phyloP scores from a whole-genome alignment of 1,140 invertebrate genomes.

The Calycopis cecrops region DNA sequence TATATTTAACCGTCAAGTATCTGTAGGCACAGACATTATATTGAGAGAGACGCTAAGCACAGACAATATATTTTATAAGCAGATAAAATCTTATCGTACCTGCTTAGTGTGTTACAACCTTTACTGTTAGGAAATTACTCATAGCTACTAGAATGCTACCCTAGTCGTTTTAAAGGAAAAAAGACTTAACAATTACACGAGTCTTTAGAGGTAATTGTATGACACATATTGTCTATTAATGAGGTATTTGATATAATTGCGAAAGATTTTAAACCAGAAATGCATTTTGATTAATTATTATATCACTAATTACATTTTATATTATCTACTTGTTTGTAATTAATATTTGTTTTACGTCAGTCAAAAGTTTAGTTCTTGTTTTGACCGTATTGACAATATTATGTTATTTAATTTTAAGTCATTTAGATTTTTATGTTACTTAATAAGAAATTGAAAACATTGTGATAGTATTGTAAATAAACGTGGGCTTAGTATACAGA shows the following conservation, averaged over 20 bases:
- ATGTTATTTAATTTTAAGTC: slow-evolving; percentile 64
- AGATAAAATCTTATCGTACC: too few relatives aligned
- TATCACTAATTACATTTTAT: slow-evolving; percentile 4
- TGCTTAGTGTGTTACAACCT: too few relatives aligned
- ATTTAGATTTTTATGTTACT: slow-evolving; percentile 36
- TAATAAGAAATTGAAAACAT: slow-evolving; percentile 30
- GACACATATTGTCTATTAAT: background rate
- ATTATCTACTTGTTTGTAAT: slow-evolving; percentile 11
- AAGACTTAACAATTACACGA: too few relatives aligned
- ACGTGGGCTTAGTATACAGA: slow-evolving; percentile 26
- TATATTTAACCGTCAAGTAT: too few relatives aligned
- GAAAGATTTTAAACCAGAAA: slow-evolving; percentile 13
- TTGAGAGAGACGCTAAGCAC: too few relatives aligned
- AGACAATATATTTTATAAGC: too few relatives aligned
- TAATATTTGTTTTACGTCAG: slow-evolving; percentile 13
- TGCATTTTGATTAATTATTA: slow-evolving; percentile 15
- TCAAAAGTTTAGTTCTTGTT: slow-evolving; percentile 25
- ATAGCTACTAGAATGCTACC: too few relatives aligned
- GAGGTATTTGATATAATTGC: background rate
- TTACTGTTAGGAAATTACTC: too few relatives aligned
- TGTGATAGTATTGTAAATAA: slow-evolving; percentile 67
- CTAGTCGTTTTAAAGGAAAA: too few relatives aligned
- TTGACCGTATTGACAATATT: slow-evolving; percentile 16
- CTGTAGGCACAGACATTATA: too few relatives aligned
- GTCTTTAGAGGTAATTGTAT: background rate